Evolutionary conservation across 2,113 vertebrate genomes (phyloP).

Genomic region (Pelusios castaneus): DNA sequence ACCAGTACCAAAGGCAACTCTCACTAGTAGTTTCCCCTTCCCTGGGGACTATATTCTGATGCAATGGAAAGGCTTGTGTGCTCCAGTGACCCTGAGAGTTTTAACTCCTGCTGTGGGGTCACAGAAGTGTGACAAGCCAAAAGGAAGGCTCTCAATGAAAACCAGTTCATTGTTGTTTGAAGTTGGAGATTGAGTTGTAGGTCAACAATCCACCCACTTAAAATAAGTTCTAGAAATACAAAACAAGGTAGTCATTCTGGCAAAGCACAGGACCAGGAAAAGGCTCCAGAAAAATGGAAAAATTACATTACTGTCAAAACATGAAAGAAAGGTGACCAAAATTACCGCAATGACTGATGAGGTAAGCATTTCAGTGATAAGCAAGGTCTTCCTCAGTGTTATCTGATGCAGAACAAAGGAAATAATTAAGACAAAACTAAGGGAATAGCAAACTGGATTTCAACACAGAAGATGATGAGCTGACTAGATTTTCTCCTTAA

Average conservation of each 20-base stretch:
- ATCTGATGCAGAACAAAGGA: neutral
- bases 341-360: neutral
- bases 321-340: neutral
- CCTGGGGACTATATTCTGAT: neutral
- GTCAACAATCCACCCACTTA: neutral
- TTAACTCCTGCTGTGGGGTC: neutral
- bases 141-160: neutral
- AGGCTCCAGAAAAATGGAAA: neutral
- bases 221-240: neutral
- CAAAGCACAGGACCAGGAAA: neutral
- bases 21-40: neutral
- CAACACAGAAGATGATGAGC: neutral
- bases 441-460: no score
- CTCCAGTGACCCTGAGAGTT: neutral
- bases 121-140: neutral
- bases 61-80: neutral
- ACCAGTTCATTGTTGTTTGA: neutral
- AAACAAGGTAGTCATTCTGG: neutral
- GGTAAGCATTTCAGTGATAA: neutral
- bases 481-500: neutral
- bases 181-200: neutral
- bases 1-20: neutral
- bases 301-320: neutral
- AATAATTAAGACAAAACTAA: neutral
- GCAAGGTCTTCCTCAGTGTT: neutral